These are phyloP conservation scores for Sinopyrophorus schimmeli DNA, from an alignment of 2,888 invertebrate species.

Conservation along the genomic window DNA sequence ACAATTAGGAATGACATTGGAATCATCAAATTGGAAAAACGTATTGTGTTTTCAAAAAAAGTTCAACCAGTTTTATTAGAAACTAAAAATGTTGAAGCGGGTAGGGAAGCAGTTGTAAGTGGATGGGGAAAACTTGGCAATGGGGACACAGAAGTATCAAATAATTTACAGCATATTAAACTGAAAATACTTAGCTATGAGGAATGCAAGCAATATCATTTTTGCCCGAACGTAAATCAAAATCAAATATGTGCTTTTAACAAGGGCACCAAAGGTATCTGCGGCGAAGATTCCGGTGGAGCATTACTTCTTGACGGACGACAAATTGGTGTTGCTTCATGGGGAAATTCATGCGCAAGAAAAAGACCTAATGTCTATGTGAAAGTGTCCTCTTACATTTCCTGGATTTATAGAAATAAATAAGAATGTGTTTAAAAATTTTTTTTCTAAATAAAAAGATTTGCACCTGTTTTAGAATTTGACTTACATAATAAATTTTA, in stretches of 20 bases:
- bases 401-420: slow-evolving; percentile 24
- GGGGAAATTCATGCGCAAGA: slow-evolving; percentile 24
- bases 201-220: slow-evolving; percentile 39
- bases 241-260: slow-evolving; percentile 9
- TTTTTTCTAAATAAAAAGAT: too few species aligned
- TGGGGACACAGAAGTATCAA: slow-evolving; percentile 46
- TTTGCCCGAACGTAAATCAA: background rate
- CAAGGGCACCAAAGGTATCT: slow-evolving; percentile 62
- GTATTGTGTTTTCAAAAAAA: slow-evolving; percentile 45
- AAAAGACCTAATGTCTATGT: slow-evolving; percentile 26
- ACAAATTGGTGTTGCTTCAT: slow-evolving; percentile 26
- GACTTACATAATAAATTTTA: too few species aligned
- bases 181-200: slow-evolving; percentile 58
- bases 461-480: too few species aligned
- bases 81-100: slow-evolving; percentile 8
- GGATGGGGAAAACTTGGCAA: slow-evolving; percentile 32
- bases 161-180: slow-evolving; percentile 59
- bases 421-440: too few species aligned
- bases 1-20: slow-evolving; percentile 41
- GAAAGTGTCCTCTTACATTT: slow-evolving; percentile 13
- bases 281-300: slow-evolving; percentile 60
- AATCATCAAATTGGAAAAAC: slow-evolving; percentile 50
- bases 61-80: slow-evolving; percentile 1
- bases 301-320: slow-evolving; percentile 49
- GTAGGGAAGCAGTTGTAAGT: slow-evolving; percentile 12